A percentile compares a stretch with the other conserved stretches of the same genome.
These are phyloP conservation scores for Maniola jurtina DNA, from an alignment of 1,140 invertebrate species.

Conservation along the genomic window DNA sequence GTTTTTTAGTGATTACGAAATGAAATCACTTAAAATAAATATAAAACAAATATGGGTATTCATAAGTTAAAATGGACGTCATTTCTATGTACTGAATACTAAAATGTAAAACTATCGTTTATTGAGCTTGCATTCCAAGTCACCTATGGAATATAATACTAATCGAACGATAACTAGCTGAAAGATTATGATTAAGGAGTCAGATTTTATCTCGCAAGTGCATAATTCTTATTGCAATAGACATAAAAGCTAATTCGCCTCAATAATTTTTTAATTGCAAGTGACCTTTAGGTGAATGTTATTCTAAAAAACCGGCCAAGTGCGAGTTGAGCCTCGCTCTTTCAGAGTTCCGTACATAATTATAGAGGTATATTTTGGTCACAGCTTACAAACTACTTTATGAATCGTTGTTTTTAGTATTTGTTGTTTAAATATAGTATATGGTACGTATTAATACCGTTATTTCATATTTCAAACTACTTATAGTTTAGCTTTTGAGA, in stretches of 20 bases:
- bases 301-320: slow-evolving; percentile 2
- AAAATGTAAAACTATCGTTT: not conserved
- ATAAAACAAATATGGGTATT: no score
- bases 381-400: no score
- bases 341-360: no score
- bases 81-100: not conserved
- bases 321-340: no score
- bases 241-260: slow-evolving; percentile 24
- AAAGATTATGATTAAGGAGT: slow-evolving; percentile 24
- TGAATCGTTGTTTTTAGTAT: no score
- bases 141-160: slow-evolving; percentile 12
- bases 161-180: slow-evolving; percentile 29
- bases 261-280: slow-evolving; percentile 17
- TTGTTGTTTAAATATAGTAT: no score
- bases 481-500: no score
- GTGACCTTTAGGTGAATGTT: slow-evolving; percentile 32
- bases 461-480: no score
- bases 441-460: no score
- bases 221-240: slow-evolving; percentile 19
- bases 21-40: no score
- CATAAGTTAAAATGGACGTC: not conserved
- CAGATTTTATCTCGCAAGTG: slow-evolving; percentile 6
- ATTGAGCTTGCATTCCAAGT: not conserved
- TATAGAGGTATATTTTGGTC: no score
- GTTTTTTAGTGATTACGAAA: no score